These are phyloP conservation scores for Drosophila carrolli DNA, from an alignment of 1,140 invertebrate species.

Conservation along the genomic window DNA sequence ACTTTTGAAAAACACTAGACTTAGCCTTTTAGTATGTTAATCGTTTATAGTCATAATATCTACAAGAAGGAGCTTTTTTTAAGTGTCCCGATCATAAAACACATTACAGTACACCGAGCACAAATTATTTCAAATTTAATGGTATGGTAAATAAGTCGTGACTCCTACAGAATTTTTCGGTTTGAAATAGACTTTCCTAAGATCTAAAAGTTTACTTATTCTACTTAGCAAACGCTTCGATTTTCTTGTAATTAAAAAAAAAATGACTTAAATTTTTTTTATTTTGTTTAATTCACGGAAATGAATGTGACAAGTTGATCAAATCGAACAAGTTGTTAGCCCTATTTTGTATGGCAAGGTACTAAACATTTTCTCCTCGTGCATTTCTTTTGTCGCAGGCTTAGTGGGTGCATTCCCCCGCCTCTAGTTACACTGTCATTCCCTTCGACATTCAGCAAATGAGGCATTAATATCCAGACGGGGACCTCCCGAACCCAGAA, in stretches of 20 bases:
- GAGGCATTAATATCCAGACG: constrained; percentile 79
- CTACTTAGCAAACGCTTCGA: no score
- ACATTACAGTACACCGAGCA: background rate
- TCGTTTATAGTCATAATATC: background rate
- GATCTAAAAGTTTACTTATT: no score
- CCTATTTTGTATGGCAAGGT: no score
- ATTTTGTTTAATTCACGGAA: no score
- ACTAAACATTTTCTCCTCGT: background rate
- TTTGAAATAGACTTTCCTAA: no score
- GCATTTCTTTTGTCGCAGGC: constrained; percentile 55
- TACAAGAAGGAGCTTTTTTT: background rate
- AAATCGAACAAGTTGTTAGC: no score
- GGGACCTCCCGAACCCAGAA: constrained; percentile 37
- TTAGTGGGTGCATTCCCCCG: constrained; percentile 57
- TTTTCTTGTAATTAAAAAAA: no score
- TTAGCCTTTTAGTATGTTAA: no score
- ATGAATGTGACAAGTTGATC: no score
- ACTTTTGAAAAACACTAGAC: no score
- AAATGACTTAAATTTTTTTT: no score
- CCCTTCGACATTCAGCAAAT: constrained; percentile 63
- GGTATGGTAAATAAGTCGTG: background rate
- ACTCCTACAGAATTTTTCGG: no score
- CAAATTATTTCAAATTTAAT: background rate
- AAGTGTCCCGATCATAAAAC: background rate
- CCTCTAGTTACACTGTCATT: constrained; percentile 18